Evolutionary conservation across 2,113 vertebrate genomes (phyloP).

Genomic region (Mandrillus leucophaeus): DNA sequence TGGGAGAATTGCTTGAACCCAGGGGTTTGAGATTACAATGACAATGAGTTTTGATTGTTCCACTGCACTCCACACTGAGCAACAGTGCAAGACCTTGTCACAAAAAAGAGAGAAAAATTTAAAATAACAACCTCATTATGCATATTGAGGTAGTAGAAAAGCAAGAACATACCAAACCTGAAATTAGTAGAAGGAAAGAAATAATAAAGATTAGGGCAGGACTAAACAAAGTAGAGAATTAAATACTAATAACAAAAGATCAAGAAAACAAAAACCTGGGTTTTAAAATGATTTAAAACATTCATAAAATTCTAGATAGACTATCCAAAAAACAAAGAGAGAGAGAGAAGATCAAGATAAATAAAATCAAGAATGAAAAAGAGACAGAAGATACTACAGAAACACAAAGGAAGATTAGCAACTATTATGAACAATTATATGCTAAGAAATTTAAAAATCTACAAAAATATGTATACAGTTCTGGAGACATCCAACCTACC

Average conservation of each 20-base stretch:
- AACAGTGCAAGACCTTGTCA: neutral
- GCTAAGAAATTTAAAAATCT: neutral
- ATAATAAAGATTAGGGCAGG: neutral
- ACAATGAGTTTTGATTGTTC: too few relatives aligned
- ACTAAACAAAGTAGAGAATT: neutral
- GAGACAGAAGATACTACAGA: neutral
- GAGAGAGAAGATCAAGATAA: neutral
- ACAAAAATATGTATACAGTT: neutral
- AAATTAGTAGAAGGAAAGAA: neutral
- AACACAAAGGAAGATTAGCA: neutral
- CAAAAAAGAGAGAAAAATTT: neutral
- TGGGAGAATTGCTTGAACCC: too few relatives aligned
- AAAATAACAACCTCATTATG: neutral
- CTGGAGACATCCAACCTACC: neutral
- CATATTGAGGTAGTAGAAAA: neutral
- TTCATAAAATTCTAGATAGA: too few relatives aligned
- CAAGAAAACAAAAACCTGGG: neutral
- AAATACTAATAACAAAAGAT: neutral
- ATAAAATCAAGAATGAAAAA: neutral
- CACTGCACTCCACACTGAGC: too few relatives aligned
- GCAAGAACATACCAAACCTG: neutral
- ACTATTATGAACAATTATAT: neutral
- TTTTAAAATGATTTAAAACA: neutral
- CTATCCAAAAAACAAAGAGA: neutral
- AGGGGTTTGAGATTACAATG: too few relatives aligned